Evolutionary conservation across 2,888 invertebrate genomes (phyloP).

Genomic region (Agonopterix subpropinquella): DNA sequence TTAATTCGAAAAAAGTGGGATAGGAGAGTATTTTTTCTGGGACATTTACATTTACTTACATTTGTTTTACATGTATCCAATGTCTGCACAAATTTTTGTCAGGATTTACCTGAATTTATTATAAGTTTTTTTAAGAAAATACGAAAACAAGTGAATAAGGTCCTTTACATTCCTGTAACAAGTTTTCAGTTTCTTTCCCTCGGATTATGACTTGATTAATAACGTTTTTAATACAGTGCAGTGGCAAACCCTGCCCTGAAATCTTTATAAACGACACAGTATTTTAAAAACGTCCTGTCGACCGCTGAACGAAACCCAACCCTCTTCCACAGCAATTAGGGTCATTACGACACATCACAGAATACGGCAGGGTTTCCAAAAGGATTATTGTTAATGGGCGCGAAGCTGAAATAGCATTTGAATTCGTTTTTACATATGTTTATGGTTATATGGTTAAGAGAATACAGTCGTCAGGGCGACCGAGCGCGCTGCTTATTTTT

Average conservation of each 20-base stretch:
- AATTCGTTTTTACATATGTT: conserved; percentile 47
- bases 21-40: too few species aligned
- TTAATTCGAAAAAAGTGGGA: too few species aligned
- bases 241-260: conserved; percentile 37
- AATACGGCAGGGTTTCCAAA: conserved; percentile 34
- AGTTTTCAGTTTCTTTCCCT: conserved; percentile 19
- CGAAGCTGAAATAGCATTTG: conserved; percentile 36
- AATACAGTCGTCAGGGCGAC: too few species aligned
- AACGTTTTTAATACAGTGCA: conserved; percentile 41
- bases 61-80: too few species aligned
- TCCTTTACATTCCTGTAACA: conserved; percentile 8
- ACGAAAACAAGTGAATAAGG: too few species aligned
- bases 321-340: conserved; percentile 18
- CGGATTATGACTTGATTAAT: conserved; percentile 48
- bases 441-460: conserved; percentile 26
- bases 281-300: conserved; percentile 24
- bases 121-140: too few species aligned
- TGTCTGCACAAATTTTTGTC: too few species aligned
- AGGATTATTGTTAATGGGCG: conserved; percentile 60
- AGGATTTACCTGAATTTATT: too few species aligned
- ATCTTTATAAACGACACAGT: conserved; percentile 49
- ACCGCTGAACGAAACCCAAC: conserved; percentile 25
- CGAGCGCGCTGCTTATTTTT: too few species aligned
- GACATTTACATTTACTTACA: too few species aligned
- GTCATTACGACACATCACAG: conserved; percentile 15